A percentile compares a stretch with the other conserved stretches of the same genome.
These are phyloP conservation scores for Erpornis zantholeuca DNA, from an alignment of 2,113 vertebrate genomes.

Conservation along the genomic window DNA sequence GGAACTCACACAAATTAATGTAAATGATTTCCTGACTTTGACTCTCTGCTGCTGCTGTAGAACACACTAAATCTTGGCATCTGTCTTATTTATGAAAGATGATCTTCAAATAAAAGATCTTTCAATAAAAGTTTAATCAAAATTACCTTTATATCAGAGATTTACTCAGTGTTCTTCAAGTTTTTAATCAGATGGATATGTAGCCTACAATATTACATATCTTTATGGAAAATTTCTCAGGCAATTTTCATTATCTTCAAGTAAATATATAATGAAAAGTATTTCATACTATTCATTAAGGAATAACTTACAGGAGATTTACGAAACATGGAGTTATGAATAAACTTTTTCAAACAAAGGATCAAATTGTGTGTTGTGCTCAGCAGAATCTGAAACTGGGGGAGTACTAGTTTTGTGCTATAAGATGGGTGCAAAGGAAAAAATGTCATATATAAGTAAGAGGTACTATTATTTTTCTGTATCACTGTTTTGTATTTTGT, in stretches of 20 bases:
- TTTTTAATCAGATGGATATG: neutral
- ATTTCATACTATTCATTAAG: neutral
- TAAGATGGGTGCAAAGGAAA: neutral
- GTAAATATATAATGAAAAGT: neutral
- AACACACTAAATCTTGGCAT: neutral
- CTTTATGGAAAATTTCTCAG: neutral
- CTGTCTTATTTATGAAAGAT: neutral
- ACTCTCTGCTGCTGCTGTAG: neutral
- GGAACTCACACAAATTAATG: neutral
- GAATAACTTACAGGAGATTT: neutral
- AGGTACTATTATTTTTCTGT: neutral
- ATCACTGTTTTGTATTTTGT: neutral
- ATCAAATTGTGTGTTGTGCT: neutral
- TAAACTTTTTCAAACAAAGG: neutral
- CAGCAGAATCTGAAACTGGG: neutral
- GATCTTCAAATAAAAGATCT: neutral
- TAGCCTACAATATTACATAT: neutral
- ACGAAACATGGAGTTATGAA: neutral
- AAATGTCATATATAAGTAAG: neutral
- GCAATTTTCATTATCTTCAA: neutral
- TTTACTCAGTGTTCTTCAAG: neutral
- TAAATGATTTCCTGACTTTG: neutral
- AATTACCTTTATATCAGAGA: neutral
- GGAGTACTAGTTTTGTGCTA: neutral
- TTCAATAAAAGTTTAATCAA: neutral